Evolutionary conservation across 35 echinoderm and acorn worm species (phyloP).

Genomic region (Hemicentrotus pulcherrimus): DNA sequence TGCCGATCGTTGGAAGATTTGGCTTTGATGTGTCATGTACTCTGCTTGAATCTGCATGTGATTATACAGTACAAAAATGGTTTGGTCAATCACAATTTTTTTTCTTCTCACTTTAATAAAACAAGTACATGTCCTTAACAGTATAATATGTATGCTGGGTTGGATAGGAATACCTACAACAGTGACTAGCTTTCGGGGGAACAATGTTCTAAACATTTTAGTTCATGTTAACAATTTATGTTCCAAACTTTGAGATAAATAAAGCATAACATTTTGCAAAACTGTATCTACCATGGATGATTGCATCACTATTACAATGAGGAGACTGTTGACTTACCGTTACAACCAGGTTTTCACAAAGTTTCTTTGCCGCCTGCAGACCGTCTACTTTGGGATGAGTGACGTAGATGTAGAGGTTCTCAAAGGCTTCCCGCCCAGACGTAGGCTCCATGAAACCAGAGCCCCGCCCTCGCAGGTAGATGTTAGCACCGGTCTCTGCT

Average conservation of each 20-base stretch:
- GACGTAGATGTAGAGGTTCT: slow-evolving; percentile 86
- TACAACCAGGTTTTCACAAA: slow-evolving; percentile 96
- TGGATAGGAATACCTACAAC: too few species aligned
- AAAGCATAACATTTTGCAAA: too few species aligned
- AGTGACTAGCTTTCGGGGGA: too few species aligned
- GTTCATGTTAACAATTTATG: too few species aligned
- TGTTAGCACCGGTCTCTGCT: slow-evolving; percentile 79
- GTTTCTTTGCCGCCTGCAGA: slow-evolving; percentile 89
- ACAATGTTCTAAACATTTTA: too few species aligned
- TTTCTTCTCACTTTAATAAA: too few species aligned
- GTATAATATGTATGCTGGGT: too few species aligned
- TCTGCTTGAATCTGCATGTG: slow-evolving; percentile 55
- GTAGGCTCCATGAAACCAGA: slow-evolving; percentile 86
- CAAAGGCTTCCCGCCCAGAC: slow-evolving; percentile 95
- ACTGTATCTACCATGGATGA: too few species aligned
- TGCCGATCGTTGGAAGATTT: slow-evolving; percentile 29
- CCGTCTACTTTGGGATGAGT: slow-evolving; percentile 87
- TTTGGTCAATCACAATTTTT: background rate
- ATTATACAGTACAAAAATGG: background rate
- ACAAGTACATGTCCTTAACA: too few species aligned
- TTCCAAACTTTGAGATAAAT: too few species aligned
- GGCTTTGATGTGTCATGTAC: slow-evolving; percentile 63
- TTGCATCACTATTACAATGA: too few species aligned
- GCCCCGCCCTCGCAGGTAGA: slow-evolving; percentile 80
- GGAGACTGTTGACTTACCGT: slow-evolving; percentile 60